These are phyloP conservation scores for Notiomystis cincta DNA, from an alignment of 2,113 vertebrate genomes.

Conservation along the genomic window DNA sequence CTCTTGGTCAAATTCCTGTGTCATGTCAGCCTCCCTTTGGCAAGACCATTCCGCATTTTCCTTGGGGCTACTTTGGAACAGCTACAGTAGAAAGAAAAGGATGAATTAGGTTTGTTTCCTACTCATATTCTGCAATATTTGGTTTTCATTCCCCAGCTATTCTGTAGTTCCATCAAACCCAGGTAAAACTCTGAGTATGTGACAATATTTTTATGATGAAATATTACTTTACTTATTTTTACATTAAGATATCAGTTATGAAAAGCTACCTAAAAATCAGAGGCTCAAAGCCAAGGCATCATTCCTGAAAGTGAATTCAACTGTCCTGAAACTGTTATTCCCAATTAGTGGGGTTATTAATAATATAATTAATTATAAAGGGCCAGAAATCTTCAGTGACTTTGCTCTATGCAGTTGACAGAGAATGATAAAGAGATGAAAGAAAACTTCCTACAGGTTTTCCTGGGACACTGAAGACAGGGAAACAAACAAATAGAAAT, in stretches of 20 bases:
- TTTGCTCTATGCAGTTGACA: neutral
- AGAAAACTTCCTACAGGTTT: neutral
- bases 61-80: neutral
- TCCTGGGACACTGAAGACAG: rapidly evolving
- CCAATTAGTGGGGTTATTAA: neutral
- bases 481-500: neutral
- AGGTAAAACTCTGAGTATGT: neutral
- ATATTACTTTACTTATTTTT: neutral
- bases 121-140: neutral
- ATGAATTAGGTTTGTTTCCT: neutral
- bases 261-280: neutral
- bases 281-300: neutral
- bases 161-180: neutral
- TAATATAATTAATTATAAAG: neutral
- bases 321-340: neutral
- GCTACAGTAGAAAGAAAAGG: neutral
- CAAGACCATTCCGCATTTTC: neutral
- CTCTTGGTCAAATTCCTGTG: neutral
- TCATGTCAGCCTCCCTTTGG: neutral
- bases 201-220: neutral
- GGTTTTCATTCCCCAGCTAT: neutral
- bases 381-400: neutral
- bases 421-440: neutral
- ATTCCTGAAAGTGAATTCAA: neutral
- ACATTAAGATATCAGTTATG: neutral